Base-by-base conservation (phyloP, 1,140 invertebrate species). In the Latrodectus geometricus region DNA sequence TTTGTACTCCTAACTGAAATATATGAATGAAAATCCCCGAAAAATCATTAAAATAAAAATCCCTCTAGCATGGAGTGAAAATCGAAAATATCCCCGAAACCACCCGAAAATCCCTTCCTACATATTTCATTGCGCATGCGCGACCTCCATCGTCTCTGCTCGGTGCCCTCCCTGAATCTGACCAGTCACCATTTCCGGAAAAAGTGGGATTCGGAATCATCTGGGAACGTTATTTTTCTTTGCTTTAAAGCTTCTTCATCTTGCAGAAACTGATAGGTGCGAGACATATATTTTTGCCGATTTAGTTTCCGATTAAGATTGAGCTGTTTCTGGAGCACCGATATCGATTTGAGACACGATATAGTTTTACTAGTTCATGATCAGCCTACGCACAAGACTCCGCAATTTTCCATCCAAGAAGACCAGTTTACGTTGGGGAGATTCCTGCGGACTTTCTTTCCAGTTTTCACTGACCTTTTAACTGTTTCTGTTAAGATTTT, bases 321-420 rank as follows among this genome's bases (percentile, higher is more conserved):
- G 15, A 20, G 9, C 11, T 23, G 21, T 23, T 69, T 69, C 20
- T 69, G 3, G 21, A 21, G 52, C 35, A 61, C 49, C 56, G 17
- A 12, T 77, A 3, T 14, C 52, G 21, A 23, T 23, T 17, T 15
- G 20, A 61, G 23, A 48, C 35, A 9, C 15, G 20, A 23, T 12
- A 68, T 66, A 23, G 68, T 73, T 77, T 35, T 35, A 35, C 48
- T 78, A 78, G 85, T 87, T 87, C 82, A 88, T 88, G 87, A 68
- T 56, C 82, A 56, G 70, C 70, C 56, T 88, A 82, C 78, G 87
- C 74, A 50, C 75, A 23, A 88, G 88, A 50, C 82, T 88, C n/a
- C 88, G 89, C 23, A 89, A 89, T 75, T 89, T 89, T 73, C 89
- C 89, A 68, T 89, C 89, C 35, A 89, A 89, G 82, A 88, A 86